Conservation (phyloP, 2,113 vertebrate genomes). For the Stegostoma tigrinum region DNA sequence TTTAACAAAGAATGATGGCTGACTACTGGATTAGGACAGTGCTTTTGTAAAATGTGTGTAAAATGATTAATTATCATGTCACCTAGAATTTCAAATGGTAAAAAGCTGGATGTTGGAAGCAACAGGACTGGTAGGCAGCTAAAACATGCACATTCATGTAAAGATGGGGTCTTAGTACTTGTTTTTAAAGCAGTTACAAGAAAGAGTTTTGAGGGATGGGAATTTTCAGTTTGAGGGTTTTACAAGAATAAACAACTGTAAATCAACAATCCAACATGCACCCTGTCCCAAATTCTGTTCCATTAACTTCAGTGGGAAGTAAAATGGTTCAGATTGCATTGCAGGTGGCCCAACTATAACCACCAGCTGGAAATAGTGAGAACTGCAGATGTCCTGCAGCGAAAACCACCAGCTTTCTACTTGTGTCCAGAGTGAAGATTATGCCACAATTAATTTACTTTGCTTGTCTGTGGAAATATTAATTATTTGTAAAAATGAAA, state of each 20-base stretch:
- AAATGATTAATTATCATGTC: neutral
- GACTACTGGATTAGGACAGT: neutral
- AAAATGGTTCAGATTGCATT: neutral
- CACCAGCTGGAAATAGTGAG: too few relatives aligned
- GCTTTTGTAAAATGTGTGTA: neutral
- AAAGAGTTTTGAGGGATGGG: neutral
- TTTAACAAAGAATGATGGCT: neutral
- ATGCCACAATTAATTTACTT: neutral
- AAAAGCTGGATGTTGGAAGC: neutral
- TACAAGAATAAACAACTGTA: neutral
- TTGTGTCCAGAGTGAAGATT: neutral
- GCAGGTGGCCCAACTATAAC: neutral
- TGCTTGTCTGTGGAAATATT: neutral
- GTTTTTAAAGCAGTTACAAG: neutral
- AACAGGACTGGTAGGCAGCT: too few relatives aligned
- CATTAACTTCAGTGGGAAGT: neutral
- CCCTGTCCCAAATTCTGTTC: neutral
- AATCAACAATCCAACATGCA: neutral
- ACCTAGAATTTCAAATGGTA: neutral
- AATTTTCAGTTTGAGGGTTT: neutral
- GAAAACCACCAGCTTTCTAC: neutral
- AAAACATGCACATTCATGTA: neutral
- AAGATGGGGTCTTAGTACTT: neutral
- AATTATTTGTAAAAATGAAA: neutral
- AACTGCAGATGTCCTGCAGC: too few relatives aligned